phyloP scores from a whole-genome alignment of 2,888 invertebrate species.

The Colletes collaris region DNA sequence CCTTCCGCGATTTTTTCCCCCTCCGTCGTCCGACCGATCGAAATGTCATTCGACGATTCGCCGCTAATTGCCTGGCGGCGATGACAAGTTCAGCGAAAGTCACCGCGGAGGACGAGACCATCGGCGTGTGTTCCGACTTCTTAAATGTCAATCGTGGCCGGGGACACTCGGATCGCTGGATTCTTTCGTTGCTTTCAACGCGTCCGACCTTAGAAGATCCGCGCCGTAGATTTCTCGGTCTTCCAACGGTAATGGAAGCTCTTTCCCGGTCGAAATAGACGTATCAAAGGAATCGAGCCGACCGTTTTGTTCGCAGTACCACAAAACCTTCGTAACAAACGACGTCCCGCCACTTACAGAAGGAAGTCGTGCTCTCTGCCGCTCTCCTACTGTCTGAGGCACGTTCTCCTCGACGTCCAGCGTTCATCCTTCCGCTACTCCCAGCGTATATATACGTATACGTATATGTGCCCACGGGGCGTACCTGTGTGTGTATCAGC shows the following conservation, averaged over 20 bases:
- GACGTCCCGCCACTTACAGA: conserved; percentile 50
- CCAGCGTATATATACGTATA: conserved; percentile 6
- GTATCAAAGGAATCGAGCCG: conserved; percentile 50
- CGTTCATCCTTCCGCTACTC: conserved; percentile 55
- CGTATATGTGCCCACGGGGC: not conserved
- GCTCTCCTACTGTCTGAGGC: conserved; percentile 57
- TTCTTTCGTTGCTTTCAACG: conserved; percentile 41
- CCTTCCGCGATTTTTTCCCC: conserved; percentile 1
- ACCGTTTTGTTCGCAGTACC: conserved; percentile 49
- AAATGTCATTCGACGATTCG: conserved; percentile 46
- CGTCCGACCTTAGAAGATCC: conserved; percentile 1
- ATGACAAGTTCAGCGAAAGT: conserved; percentile 48
- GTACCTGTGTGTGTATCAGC: conserved; percentile 16
- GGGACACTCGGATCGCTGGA: not conserved
- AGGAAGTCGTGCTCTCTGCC: conserved; percentile 58
- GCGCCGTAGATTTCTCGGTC: not conserved
- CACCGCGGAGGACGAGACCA: not conserved
- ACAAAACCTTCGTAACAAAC: conserved; percentile 53
- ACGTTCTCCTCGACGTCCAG: conserved; percentile 58
- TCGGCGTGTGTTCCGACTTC: not conserved
- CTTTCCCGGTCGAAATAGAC: conserved; percentile 43
- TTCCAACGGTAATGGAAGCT: conserved; percentile 42
- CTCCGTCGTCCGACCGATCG: conserved; percentile 16
- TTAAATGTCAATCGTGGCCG: conserved; percentile 36
- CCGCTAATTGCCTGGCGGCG: conserved; percentile 43